phyloP scores from a whole-genome alignment of 2,113 vertebrate genomes.

The Nothoprocta perdicaria region DNA sequence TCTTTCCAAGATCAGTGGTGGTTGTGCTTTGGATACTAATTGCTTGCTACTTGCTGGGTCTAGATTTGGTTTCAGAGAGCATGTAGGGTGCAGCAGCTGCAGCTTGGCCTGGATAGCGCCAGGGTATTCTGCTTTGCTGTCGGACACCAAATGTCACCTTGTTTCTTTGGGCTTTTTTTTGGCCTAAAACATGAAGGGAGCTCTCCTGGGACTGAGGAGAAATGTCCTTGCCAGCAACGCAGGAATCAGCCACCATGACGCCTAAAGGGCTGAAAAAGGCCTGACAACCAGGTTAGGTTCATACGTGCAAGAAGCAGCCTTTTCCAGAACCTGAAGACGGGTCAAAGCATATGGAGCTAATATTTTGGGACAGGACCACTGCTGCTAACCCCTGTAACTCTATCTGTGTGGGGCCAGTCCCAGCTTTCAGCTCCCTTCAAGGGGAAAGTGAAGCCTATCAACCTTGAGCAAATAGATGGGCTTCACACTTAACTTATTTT shows the following conservation, averaged over 20 bases:
- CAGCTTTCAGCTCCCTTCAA: slow-evolving; percentile 7
- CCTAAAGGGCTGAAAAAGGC: background rate
- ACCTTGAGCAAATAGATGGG: background rate
- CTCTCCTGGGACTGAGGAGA: background rate
- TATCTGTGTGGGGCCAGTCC: background rate
- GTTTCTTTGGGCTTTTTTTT: background rate
- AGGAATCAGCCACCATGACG: background rate
- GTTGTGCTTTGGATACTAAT: background rate
- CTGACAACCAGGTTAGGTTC: background rate
- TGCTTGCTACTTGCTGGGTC: background rate
- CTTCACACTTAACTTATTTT: background rate
- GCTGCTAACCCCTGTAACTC: background rate
- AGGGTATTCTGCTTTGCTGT: background rate
- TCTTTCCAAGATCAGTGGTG: background rate
- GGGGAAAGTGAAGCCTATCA: slow-evolving; percentile 7
- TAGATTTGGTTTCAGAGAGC: background rate
- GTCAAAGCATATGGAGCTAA: background rate
- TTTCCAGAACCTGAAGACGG: slow-evolving; percentile 30
- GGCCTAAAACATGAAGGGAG: background rate
- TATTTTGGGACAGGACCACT: background rate
- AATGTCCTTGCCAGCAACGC: background rate
- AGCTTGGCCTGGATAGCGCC: background rate
- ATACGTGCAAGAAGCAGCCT: background rate
- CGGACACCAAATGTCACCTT: slow-evolving; percentile 27
- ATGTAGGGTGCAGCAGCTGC: slow-evolving; percentile 45